Evolutionary conservation across 37 sponge, comb jelly and placozoan species (phyloP).

Genomic region (Diacarnus erythraeanus): DNA sequence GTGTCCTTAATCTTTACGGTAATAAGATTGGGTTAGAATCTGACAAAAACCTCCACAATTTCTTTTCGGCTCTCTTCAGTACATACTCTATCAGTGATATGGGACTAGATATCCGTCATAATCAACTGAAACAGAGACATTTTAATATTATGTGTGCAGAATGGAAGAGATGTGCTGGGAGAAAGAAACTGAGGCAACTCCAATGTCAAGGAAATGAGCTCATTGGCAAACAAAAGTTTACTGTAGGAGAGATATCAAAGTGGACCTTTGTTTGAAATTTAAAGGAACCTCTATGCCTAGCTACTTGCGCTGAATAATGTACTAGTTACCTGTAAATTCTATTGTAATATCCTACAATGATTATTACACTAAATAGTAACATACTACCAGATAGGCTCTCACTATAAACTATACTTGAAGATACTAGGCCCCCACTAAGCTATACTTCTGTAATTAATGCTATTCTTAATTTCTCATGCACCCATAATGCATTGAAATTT

Average conservation of each 20-base stretch:
- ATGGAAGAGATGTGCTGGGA: constrained; percentile 13
- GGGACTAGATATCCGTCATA: constrained; percentile 4
- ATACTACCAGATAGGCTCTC: too few relatives aligned
- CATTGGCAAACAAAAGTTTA: neutral
- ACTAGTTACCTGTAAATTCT: too few relatives aligned
- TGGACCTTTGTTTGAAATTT: constrained; percentile 10
- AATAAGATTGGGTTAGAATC: constrained; percentile 9
- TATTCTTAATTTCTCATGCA: too few relatives aligned
- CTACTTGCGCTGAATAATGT: too few relatives aligned
- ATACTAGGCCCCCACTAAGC: too few relatives aligned
- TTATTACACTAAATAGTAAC: too few relatives aligned
- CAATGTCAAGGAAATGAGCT: constrained; percentile 6
- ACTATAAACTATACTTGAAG: too few relatives aligned
- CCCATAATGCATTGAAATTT: too few relatives aligned
- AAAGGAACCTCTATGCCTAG: too few relatives aligned
- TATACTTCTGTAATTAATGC: too few relatives aligned
- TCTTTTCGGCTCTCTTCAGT: constrained; percentile 5
- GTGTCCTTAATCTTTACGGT: neutral
- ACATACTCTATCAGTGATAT: neutral
- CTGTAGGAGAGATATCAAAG: neutral
- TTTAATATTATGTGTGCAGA: constrained; percentile 3
- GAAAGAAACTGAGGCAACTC: constrained; percentile 22
- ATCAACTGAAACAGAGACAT: constrained; percentile 3
- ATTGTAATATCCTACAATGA: too few relatives aligned
- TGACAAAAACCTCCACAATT: neutral